These are phyloP conservation scores for Mormyrus iriodes DNA, from an alignment of 2,113 vertebrate species.

Conservation along the genomic window DNA sequence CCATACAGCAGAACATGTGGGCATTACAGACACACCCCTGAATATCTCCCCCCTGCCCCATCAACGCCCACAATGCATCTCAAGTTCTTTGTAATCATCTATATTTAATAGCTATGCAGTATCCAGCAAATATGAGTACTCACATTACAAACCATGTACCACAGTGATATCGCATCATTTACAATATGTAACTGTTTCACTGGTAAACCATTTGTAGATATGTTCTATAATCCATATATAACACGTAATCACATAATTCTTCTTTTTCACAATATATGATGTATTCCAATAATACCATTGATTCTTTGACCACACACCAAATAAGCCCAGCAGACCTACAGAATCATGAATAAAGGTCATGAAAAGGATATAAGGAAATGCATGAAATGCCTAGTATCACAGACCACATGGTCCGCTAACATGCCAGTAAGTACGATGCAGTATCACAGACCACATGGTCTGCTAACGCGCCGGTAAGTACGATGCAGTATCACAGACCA, in stretches of 20 bases:
- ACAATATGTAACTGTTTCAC: neutral
- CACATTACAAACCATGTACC: neutral
- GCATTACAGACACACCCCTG: neutral
- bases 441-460: too few relatives aligned
- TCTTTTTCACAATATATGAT: neutral
- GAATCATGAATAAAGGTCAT: neutral
- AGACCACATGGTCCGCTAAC: neutral
- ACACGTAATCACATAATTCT: neutral
- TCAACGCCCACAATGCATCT: neutral
- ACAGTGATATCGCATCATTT: neutral
- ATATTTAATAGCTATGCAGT: neutral
- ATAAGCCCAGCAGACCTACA: neutral
- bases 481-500: neutral
- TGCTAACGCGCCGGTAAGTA: too few relatives aligned
- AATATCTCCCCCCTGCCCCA: neutral
- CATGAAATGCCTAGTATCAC: neutral
- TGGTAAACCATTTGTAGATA: neutral
- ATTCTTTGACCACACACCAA: neutral
- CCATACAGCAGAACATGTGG: neutral
- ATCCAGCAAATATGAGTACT: neutral
- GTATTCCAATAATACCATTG: neutral
- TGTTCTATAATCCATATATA: neutral
- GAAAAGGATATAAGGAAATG: neutral
- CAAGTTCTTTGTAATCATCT: neutral
- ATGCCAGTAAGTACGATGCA: neutral